A percentile compares a stretch with the other conserved stretches of the same genome.
Evolutionary conservation across 2,888 invertebrate genomes (phyloP).

Genomic region (Papilio protenor): DNA sequence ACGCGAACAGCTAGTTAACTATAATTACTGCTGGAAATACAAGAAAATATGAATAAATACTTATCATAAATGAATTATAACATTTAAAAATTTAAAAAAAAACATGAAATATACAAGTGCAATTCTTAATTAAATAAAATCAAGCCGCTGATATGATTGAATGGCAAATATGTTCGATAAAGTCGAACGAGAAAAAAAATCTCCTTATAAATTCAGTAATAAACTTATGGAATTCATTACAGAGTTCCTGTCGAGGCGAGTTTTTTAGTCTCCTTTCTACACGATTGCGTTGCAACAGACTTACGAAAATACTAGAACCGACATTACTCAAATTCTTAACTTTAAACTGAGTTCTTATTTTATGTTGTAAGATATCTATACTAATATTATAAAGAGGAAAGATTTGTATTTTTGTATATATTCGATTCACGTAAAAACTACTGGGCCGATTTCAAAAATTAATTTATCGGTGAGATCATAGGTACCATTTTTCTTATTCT

Average conservation of each 20-base stretch:
- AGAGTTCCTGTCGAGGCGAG: slow-evolving; percentile 33
- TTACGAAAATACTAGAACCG: slow-evolving; percentile 27
- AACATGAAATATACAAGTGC: neutral
- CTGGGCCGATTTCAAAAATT: too few species aligned
- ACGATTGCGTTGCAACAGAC: slow-evolving; percentile 30
- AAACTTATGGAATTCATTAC: slow-evolving; percentile 43
- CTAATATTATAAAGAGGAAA: too few species aligned
- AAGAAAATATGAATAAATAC: neutral
- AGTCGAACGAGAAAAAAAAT: slow-evolving; percentile 1
- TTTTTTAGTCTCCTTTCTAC: slow-evolving; percentile 36
- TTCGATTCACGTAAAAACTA: too few species aligned
- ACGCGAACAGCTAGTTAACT: too few species aligned
- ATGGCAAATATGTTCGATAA: neutral
- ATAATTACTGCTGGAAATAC: neutral
- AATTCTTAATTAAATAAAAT: slow-evolving; percentile 2
- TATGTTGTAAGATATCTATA: neutral
- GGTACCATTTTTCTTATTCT: too few species aligned
- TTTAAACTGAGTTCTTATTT: neutral
- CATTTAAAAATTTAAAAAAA: neutral
- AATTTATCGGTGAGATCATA: too few species aligned
- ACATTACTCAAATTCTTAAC: slow-evolving; percentile 21
- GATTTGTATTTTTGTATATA: too few species aligned
- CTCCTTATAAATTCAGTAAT: slow-evolving; percentile 15
- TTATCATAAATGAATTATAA: neutral
- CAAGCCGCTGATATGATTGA: neutral